Conservation (phyloP, 2,797 vertebrate genomes). For the Eulemur coronatus region DNA sequence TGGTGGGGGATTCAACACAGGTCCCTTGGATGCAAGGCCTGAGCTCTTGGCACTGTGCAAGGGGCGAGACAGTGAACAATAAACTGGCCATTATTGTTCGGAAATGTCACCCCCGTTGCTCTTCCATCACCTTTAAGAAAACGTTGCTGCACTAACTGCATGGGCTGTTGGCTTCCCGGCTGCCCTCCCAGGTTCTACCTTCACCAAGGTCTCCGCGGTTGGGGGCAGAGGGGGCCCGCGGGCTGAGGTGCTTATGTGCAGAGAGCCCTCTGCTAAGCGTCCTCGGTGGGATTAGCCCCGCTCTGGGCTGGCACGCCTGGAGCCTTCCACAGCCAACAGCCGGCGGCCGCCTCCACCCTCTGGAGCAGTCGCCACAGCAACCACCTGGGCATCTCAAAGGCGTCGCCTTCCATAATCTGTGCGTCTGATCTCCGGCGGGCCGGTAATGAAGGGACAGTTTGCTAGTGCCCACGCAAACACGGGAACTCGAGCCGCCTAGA, state of each 20-base stretch:
- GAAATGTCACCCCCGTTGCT: rapidly evolving
- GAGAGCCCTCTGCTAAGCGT: conserved; percentile 70
- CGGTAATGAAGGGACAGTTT: conserved; percentile 87
- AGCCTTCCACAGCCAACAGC: conserved; percentile 70
- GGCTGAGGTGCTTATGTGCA: conserved; percentile 21
- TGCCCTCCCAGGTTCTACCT: not conserved
- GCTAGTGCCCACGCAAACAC: conserved; percentile 86
- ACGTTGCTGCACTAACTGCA: rapidly evolving
- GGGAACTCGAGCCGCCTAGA: conserved; percentile 80
- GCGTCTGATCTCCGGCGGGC: conserved; percentile 88
- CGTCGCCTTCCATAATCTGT: conserved; percentile 87
- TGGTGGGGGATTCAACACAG: not conserved
- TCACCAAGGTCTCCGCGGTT: not conserved
- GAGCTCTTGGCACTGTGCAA: rapidly evolving
- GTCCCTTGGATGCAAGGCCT: not conserved
- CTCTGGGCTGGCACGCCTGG: conserved; percentile 72
- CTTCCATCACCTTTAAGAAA: not conserved
- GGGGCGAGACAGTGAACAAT: rapidly evolving
- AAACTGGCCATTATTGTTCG: rapidly evolving
- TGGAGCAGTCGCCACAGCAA: conserved; percentile 85
- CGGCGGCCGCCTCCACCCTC: conserved; percentile 19
- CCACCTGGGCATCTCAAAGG: conserved; percentile 85
- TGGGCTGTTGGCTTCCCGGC: not conserved
- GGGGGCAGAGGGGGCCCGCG: rapidly evolving
- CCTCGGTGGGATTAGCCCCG: conserved; percentile 63